Base-by-base conservation (phyloP, 2,888 invertebrate genomes). In the Synergus umbraculus region DNA sequence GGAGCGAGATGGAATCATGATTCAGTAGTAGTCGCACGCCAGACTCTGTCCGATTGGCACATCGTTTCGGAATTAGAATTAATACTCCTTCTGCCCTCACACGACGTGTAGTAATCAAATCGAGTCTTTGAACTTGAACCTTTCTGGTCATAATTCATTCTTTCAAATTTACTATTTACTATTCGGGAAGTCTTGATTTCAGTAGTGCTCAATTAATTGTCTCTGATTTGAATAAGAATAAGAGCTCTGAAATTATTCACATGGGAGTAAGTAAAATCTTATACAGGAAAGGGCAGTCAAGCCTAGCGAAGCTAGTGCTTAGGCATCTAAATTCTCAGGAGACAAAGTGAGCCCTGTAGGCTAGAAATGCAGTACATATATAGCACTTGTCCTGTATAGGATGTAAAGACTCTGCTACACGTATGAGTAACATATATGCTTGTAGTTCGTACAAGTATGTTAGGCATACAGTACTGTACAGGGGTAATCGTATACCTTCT, bases 401-500 rank as follows among this genome's bases (percentile, higher is more conserved):
- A 9, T 46, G 43, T 73, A 65, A 63, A 80, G 77, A 77, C 79
- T 83, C 69, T 83, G 29, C 76, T 78, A 58, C 78, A 79, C 79
- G 76, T 41, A 63, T 81, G 63, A 76, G 76, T 46, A 73, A 76
- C 77, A 67, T 41, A 54, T 73, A 43, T 73, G 64, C 66, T 37
- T 46, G 78, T 41, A 63, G 41, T 69, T 41, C 15, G 13, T 69
- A 41, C 54, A 73, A 73, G 63, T 65, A 44, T 65, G 37, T 46
- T 29, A 65, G 64, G 60, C 54, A 66, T 76, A 83, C 80, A 83
- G 83, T 82, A 80, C 79, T 80, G 83, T 83, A 79, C 79, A 76
- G 79, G 82, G 84, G 85, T 87, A 87, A 87, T 85, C 86, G 86
- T 85, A 84, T 84, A 85, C 85, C 86, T 84, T 83, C 84, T 82